Evolutionary conservation across 2,113 vertebrate species (phyloP).

Genomic region (Xyliphius kryptos): DNA sequence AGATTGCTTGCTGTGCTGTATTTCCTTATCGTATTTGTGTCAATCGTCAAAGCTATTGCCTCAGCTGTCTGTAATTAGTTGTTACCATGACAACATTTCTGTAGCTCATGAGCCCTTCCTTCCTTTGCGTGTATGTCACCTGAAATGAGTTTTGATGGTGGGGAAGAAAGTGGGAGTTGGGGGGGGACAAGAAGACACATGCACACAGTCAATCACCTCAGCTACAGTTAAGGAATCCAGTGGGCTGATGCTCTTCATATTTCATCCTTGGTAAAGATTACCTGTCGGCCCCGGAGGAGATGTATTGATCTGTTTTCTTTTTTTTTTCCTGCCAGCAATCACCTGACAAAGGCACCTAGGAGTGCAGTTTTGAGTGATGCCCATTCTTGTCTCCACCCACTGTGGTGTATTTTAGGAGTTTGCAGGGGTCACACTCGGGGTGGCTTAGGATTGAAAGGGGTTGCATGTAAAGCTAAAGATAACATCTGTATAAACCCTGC

Average conservation of each 20-base stretch:
- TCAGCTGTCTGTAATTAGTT: conserved; percentile 60
- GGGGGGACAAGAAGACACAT: conserved; percentile 24
- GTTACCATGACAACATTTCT: conserved; percentile 50
- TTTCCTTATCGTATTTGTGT: conserved; percentile 46
- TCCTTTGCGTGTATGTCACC: too few relatives aligned
- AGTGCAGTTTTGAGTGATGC: conserved; percentile 71
- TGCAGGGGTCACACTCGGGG: too few relatives aligned
- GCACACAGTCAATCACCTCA: conserved; percentile 64
- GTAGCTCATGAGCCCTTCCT: conserved; percentile 15
- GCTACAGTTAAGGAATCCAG: conserved; percentile 74
- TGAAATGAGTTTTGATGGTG: conserved; percentile 39
- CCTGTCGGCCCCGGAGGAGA: conserved; percentile 73
- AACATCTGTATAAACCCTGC: too few relatives aligned
- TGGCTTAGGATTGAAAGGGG: too few relatives aligned
- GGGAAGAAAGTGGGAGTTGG: conserved; percentile 52
- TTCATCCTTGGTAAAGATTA: conserved; percentile 78
- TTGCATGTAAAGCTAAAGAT: too few relatives aligned
- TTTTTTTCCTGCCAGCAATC: conserved; percentile 74
- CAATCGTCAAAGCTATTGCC: conserved; percentile 37
- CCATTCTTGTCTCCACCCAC: conserved; percentile 45
- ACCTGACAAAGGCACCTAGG: conserved; percentile 75
- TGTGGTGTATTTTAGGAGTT: too few relatives aligned
- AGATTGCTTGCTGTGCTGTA: too few relatives aligned
- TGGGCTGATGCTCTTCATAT: conserved; percentile 67
- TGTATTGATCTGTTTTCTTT: conserved; percentile 80